Base-by-base conservation (phyloP, 2,888 invertebrate species). In the Polia nebulosa region DNA sequence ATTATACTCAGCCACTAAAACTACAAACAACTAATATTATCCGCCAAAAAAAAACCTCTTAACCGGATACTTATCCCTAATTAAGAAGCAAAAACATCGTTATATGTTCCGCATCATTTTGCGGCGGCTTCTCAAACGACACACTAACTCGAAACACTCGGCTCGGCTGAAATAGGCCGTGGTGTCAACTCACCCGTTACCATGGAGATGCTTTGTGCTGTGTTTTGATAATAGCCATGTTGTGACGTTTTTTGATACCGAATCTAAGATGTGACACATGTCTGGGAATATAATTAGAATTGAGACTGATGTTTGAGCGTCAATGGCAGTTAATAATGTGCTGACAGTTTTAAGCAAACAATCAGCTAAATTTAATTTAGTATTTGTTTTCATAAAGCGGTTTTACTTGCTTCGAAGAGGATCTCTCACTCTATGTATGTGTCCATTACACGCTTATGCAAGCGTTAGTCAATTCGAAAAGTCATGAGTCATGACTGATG, bases 41-140 rank as follows among this genome's bases (percentile, higher is more conserved):
- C 64, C 15, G 0, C 25, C 59, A 63, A 79, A 81, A 85, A 84
- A 83, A 85, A 81, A 57, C 59, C 58, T 78, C 83, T 88, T 89
- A 88, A 88, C 91, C 92, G 92, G 92, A 92, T 95, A 93, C 92
- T 93, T 94, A 92, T 90, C 90, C 90, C 93, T 91, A 94, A 94
- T 95, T 94, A 95, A 94, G 91, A 92, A 90, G 86, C 87, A 87
- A 89, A 91, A 91, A 91, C 91, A 90, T 89, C 86, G 87, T 87
- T 74, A 87, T 86, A 84, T 88, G 93, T 90, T 89, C 91, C 92
- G 94, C 88, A 64, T 89, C 92, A 94, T 94, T 92, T 88, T 88
- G 70, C 69, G 84, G 82, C 88, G 89, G 89, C 86, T 81, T 80
- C 80, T 87, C 88, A 87, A 88, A 89, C 88, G 85, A 85, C 45